These are phyloP conservation scores for Cacajao melanocephalus DNA, from an alignment of 2,797 vertebrate genomes.

Conservation along the genomic window DNA sequence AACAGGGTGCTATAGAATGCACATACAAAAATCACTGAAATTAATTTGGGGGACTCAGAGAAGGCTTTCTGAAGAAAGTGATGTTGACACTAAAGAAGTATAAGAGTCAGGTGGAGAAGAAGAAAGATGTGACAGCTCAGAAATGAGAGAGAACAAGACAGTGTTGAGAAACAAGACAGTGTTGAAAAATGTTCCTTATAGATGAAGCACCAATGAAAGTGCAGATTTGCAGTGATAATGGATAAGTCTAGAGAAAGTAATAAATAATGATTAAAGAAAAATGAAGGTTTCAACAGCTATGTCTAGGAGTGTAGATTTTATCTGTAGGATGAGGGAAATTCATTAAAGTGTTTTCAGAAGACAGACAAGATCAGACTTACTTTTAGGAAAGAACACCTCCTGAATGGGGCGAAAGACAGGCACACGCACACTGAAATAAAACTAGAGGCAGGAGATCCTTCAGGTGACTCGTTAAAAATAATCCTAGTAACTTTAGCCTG, in stretches of 20 bases:
- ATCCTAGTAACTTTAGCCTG: background rate
- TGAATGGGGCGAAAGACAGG: background rate
- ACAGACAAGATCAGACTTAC: background rate
- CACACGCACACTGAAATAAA: background rate
- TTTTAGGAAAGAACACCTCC: background rate
- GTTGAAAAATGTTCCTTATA: background rate
- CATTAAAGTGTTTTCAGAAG: background rate
- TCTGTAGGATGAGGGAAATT: background rate
- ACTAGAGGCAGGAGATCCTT: background rate
- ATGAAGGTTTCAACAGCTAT: background rate
- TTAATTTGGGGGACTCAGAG: background rate
- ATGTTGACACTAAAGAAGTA: background rate
- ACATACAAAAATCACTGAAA: background rate
- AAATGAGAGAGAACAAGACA: background rate
- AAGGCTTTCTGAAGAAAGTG: background rate
- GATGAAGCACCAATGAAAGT: background rate
- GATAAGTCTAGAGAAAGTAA: background rate
- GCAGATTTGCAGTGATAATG: background rate
- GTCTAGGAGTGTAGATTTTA: background rate
- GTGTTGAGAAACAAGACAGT: background rate
- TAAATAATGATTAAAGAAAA: background rate
- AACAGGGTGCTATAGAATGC: background rate
- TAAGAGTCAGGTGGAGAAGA: background rate
- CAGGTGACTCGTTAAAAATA: background rate
- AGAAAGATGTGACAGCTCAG: background rate